Evolutionary conservation across 2,113 vertebrate genomes (phyloP).

Genomic region (Shinisaurus crocodilurus): DNA sequence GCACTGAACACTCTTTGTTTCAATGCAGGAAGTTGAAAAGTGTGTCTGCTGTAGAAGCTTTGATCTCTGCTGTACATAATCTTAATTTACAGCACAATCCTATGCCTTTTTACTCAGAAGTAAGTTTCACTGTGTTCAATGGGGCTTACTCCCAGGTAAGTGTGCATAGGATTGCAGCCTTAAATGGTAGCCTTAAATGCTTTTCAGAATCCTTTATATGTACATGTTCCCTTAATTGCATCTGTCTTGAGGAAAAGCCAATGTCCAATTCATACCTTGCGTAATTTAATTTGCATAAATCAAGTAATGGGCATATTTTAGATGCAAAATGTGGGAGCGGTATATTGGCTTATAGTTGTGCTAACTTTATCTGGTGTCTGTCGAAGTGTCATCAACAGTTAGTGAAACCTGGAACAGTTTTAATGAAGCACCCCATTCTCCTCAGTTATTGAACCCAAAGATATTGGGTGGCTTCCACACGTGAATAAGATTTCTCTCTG

Average conservation of each 20-base stretch:
- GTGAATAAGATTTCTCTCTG: not conserved
- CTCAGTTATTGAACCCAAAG: not conserved
- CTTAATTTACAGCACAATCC: not conserved
- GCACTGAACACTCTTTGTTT: not conserved
- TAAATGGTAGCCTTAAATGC: not conserved
- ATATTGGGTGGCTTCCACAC: not conserved
- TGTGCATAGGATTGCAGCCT: no score
- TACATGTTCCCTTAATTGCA: not conserved
- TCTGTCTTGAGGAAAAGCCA: not conserved
- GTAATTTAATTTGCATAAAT: not conserved
- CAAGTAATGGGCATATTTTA: not conserved
- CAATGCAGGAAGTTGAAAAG: not conserved
- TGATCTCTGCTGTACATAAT: not conserved
- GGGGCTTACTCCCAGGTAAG: no score
- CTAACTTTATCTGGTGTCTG: not conserved
- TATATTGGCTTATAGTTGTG: not conserved
- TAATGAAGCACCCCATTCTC: no score
- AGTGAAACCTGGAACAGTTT: not conserved
- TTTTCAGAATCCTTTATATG: not conserved
- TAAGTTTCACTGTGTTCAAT: no score
- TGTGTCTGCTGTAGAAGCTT: not conserved
- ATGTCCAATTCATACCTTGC: not conserved
- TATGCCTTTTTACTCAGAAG: no score
- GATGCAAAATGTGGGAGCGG: no score
- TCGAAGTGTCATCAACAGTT: not conserved